A percentile compares a stretch with the other conserved stretches of the same genome.
These are phyloP conservation scores for Lepeophtheirus salmonis DNA, from an alignment of 1,140 invertebrate species.

Conservation along the genomic window DNA sequence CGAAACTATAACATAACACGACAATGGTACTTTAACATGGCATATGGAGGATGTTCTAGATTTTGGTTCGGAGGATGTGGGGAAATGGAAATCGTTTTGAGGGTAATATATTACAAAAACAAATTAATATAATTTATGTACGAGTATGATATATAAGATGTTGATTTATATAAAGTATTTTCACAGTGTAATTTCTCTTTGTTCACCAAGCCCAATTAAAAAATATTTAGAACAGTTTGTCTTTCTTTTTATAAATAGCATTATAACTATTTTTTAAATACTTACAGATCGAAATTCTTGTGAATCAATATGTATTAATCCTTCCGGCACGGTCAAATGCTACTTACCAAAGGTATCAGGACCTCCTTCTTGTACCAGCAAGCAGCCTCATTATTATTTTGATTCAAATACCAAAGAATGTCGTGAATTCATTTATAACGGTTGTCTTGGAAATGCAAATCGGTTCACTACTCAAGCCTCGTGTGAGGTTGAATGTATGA, in stretches of 20 bases:
- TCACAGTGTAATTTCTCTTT: too few relatives aligned
- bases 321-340: slow-evolving; percentile 41
- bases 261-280: not conserved
- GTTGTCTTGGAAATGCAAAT: slow-evolving; percentile 61
- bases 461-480: slow-evolving; percentile 43
- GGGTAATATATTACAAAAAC: not conserved
- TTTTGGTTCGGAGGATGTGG: slow-evolving; percentile 92
- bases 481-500: slow-evolving; percentile 47
- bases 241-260: not conserved
- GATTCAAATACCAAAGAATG: slow-evolving; percentile 48
- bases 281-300: not conserved
- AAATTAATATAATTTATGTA: too few relatives aligned
- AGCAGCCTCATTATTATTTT: slow-evolving; percentile 59
- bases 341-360: slow-evolving; percentile 62
- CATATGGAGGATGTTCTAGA: slow-evolving; percentile 65
- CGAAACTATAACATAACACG: slow-evolving; percentile 49
- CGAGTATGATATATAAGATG: too few relatives aligned
- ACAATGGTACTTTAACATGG: slow-evolving; percentile 62
- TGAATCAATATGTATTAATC: not conserved
- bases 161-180: too few relatives aligned
- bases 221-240: too few relatives aligned
- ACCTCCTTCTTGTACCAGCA: slow-evolving; percentile 49
- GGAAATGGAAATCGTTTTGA: slow-evolving; percentile 75
- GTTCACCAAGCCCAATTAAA: too few relatives aligned
- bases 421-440: slow-evolving; percentile 62